phyloP scores from a whole-genome alignment of 2,797 vertebrate genomes.

The Leptatherina wallacei region DNA sequence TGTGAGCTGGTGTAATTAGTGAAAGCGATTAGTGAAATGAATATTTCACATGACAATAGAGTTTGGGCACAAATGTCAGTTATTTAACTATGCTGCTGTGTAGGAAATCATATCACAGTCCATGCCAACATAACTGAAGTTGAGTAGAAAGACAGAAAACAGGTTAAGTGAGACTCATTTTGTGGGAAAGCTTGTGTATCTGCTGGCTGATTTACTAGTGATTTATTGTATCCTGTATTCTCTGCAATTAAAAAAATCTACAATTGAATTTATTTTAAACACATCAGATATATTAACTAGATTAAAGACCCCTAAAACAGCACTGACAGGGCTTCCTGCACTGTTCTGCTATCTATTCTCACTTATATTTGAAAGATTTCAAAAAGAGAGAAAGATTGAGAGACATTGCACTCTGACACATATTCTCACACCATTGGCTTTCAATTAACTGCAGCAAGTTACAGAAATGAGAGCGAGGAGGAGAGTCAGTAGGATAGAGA shows the following conservation, averaged over 20 bases:
- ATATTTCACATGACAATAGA: conserved; percentile 1
- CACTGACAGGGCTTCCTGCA: conserved; percentile 31
- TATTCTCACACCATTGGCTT: conserved; percentile 80
- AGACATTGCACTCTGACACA: conserved; percentile 54
- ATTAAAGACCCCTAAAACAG: conserved; percentile 39
- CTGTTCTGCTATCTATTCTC: conserved; percentile 40
- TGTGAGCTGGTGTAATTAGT: background rate
- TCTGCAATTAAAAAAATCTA: conserved; percentile 18
- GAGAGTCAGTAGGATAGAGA: conserved; percentile 17
- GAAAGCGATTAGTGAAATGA: background rate
- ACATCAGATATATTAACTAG: conserved; percentile 18
- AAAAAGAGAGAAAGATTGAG: conserved; percentile 41
- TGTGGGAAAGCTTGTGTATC: conserved; percentile 8
- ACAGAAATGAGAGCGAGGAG: conserved; percentile 53
- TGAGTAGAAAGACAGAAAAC: conserved; percentile 3
- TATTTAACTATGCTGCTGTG: background rate
- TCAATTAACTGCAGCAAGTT: conserved; percentile 79
- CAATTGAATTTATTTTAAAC: conserved; percentile 31
- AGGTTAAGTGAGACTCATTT: conserved; percentile 11
- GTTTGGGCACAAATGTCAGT: background rate
- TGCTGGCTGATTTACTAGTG: background rate
- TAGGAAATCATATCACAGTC: background rate
- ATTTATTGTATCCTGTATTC: conserved; percentile 8
- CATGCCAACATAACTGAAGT: background rate
- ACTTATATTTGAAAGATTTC: conserved; percentile 56